phyloP scores from a whole-genome alignment of 2,113 vertebrate genomes.

The Scomber colias region DNA sequence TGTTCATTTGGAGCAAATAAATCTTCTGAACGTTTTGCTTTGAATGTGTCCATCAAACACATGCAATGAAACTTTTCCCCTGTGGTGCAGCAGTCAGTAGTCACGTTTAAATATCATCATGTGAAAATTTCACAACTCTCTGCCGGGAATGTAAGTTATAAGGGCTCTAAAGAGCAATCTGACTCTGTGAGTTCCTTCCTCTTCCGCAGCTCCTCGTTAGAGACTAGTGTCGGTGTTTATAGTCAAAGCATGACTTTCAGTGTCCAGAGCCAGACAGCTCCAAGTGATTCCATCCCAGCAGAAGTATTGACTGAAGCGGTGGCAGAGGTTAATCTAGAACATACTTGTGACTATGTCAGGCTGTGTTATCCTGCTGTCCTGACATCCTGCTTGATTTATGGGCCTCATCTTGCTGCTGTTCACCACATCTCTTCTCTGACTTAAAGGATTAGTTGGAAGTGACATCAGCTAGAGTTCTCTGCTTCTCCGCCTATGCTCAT shows the following conservation, averaged over 20 bases:
- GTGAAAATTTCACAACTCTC: slow-evolving; percentile 57
- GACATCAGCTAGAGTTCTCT: slow-evolving; percentile 31
- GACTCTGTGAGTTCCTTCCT: slow-evolving; percentile 4
- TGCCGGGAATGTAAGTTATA: slow-evolving; percentile 16
- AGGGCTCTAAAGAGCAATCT: not conserved
- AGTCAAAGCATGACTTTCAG: slow-evolving; percentile 58
- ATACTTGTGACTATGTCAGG: slow-evolving; percentile 65
- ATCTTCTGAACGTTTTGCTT: slow-evolving; percentile 59
- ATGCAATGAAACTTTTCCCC: slow-evolving; percentile 34
- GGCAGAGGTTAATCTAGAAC: slow-evolving; percentile 80
- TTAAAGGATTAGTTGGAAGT: slow-evolving; percentile 65
- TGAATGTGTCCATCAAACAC: slow-evolving; percentile 43
- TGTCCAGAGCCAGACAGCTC: slow-evolving; percentile 53
- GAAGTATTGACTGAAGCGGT: slow-evolving; percentile 56
- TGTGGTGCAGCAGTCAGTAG: slow-evolving; percentile 41
- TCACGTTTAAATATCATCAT: slow-evolving; percentile 39
- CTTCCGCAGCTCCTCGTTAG: slow-evolving; percentile 17
- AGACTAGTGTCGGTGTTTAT: slow-evolving; percentile 62
- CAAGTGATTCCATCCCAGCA: slow-evolving; percentile 66
- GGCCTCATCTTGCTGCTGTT: slow-evolving; percentile 58
- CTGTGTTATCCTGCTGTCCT: slow-evolving; percentile 64
- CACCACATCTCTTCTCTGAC: slow-evolving; percentile 57
- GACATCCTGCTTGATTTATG: slow-evolving; percentile 74
- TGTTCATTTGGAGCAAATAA: slow-evolving; percentile 67
- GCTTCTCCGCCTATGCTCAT: slow-evolving; percentile 21